Conservation (phyloP, 2,888 invertebrate genomes). For the Zelleria hepariella region DNA sequence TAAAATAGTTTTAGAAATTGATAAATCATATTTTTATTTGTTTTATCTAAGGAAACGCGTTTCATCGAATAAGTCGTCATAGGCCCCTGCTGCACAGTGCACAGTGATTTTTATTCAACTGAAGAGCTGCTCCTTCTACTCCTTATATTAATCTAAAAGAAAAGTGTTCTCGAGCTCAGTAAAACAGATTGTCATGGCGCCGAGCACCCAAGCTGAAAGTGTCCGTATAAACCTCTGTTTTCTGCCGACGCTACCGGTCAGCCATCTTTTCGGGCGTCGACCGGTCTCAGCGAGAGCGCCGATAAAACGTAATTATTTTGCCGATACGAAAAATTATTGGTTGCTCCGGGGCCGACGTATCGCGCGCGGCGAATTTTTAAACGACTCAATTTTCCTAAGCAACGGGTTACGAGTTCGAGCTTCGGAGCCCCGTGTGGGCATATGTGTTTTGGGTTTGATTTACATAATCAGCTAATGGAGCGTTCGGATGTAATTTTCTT, state of each 20-base stretch:
- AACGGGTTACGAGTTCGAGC: slow-evolving; percentile 4
- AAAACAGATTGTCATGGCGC: too few relatives aligned
- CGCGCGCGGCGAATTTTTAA: slow-evolving; percentile 43
- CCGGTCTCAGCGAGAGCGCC: slow-evolving; percentile 46
- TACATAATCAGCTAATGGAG: background rate
- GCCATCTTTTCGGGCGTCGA: slow-evolving; percentile 53
- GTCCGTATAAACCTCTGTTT: background rate
- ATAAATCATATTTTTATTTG: too few relatives aligned
- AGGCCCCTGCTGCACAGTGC: too few relatives aligned
- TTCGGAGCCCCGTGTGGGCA: background rate
- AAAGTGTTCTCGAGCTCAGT: too few relatives aligned
- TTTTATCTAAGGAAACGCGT: too few relatives aligned
- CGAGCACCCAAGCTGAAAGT: background rate
- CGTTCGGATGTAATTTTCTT: background rate
- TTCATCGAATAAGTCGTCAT: too few relatives aligned
- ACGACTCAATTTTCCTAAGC: slow-evolving; percentile 49
- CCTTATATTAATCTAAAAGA: too few relatives aligned
- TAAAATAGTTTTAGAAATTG: too few relatives aligned
- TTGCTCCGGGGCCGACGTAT: slow-evolving; percentile 28
- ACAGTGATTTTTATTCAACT: too few relatives aligned
- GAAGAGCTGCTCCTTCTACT: too few relatives aligned
- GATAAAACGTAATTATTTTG: slow-evolving; percentile 65
- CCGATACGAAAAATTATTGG: slow-evolving; percentile 62
- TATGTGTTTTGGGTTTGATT: slow-evolving; percentile 1
- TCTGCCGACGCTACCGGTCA: slow-evolving; percentile 21